Percentiles rank a stretch among this genome's conserved stretches.
Evolutionary conservation across 2,797 vertebrate genomes (phyloP).

Genomic region (Halcyon badia): DNA sequence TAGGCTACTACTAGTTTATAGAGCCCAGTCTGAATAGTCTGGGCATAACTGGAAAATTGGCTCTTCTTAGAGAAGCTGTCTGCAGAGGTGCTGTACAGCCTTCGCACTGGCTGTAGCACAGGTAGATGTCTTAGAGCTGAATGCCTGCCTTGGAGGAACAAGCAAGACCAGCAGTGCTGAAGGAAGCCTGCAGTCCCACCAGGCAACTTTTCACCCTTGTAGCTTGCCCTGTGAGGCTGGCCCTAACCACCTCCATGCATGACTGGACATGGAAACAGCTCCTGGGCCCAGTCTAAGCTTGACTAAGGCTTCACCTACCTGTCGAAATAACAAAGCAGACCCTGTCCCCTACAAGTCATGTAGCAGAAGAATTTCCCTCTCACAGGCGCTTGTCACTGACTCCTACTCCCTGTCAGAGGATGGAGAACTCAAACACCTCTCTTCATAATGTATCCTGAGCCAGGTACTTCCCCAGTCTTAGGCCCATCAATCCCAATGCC

Average conservation of each 20-base stretch:
- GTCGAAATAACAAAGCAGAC: no score
- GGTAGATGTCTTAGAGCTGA: background rate
- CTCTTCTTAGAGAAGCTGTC: background rate
- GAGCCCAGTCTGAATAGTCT: background rate
- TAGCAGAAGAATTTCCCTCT: background rate
- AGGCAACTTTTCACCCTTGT: background rate
- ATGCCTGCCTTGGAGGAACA: background rate
- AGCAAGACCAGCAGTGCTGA: background rate
- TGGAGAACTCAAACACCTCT: background rate
- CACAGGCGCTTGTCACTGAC: background rate
- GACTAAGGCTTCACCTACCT: background rate
- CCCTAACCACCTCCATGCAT: no score
- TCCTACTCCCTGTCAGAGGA: background rate
- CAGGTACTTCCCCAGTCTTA: background rate
- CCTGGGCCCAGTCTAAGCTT: background rate
- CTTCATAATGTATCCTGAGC: background rate
- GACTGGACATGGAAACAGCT: background rate
- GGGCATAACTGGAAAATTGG: background rate
- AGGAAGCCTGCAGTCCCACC: background rate
- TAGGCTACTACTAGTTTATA: background rate
- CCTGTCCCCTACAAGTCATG: background rate
- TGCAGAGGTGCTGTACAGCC: background rate
- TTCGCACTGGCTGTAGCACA: background rate
- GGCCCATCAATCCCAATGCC: no score
- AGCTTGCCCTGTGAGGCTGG: fast-evolving